Evolutionary conservation across 2,888 invertebrate genomes (phyloP), one percentile per base, ranked within the genome.

Genomic region (Parnassius smintheus): DNA sequence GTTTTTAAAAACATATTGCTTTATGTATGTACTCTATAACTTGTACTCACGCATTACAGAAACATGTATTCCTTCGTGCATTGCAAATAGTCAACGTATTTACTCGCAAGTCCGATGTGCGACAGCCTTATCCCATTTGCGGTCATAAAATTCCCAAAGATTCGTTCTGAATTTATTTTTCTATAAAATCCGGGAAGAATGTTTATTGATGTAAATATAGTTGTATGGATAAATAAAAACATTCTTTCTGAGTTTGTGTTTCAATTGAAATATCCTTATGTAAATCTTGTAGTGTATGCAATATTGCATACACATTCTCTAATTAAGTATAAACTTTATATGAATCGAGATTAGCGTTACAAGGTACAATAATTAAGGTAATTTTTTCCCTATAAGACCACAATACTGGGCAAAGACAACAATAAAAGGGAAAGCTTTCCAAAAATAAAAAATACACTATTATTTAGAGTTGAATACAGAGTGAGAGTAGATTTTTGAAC

Each of bases 121-220:
- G 64, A 49, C 60, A 60, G 64, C 64, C 56, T 64, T 18, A 45
- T 48, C 56, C 50, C 56, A 52, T 60, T 60, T 49, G 60, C 64
- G 60, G 41, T 57, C 49, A 22, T 50, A 53, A 57, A 60, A 64
- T 63, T 62, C 58, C 65, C 65, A 65, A 62, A 62, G 62, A 65
- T 55, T 63, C 62, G 55, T 65, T 64, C 58, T 62, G 63, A 66
- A 65, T 57, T 69, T 66, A 65, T 68, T 69, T 69, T 69, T 67
- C 60, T 69, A 67, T 62, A 68, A 69, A 68, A 67, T 56, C 58
- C 62, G 52, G 66, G 59, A 56, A 64, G 68, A 66, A 65, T 65
- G 68, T 65, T 56, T 35, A 22, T 57, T 55, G 35, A 18, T 69
- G 67, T 67, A 69, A 56, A 66, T 69, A 69, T 66, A 69, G 65